phyloP scores from a whole-genome alignment of 2,113 vertebrate species.

The Illadopsis cleaveri region DNA sequence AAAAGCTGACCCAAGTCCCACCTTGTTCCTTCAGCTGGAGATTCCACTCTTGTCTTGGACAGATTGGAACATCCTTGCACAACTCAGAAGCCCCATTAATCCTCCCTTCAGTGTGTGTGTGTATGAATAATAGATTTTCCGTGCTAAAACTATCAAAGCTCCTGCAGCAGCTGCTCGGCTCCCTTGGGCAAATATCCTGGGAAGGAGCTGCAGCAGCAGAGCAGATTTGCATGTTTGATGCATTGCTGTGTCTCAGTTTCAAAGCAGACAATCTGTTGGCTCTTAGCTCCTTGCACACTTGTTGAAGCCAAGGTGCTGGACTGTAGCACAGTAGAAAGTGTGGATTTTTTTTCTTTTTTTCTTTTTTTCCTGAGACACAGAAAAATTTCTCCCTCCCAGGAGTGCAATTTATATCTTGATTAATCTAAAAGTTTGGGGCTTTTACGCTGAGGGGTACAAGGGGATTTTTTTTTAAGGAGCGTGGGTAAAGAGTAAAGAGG shows the following conservation, averaged over 20 bases:
- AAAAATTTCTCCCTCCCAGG: neutral
- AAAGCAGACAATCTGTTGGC: neutral
- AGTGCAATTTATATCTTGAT: neutral
- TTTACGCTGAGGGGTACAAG: neutral
- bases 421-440: neutral
- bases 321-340: neutral
- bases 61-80: neutral
- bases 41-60: neutral
- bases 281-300: neutral
- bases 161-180: neutral
- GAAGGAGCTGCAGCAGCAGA: neutral
- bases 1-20: neutral
- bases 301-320: neutral
- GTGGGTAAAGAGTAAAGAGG: neutral
- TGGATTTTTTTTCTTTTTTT: neutral
- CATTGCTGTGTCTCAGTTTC: neutral
- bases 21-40: neutral
- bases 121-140: conserved; percentile 17
- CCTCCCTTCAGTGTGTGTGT: neutral
- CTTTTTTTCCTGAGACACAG: neutral
- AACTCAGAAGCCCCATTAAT: neutral
- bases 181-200: conserved; percentile 23
- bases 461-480: neutral
- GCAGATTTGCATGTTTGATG: conserved; percentile 53
- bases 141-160: conserved; percentile 19